These are phyloP conservation scores for Dynastes maya DNA, from an alignment of 2,888 invertebrate genomes.

Conservation along the genomic window DNA sequence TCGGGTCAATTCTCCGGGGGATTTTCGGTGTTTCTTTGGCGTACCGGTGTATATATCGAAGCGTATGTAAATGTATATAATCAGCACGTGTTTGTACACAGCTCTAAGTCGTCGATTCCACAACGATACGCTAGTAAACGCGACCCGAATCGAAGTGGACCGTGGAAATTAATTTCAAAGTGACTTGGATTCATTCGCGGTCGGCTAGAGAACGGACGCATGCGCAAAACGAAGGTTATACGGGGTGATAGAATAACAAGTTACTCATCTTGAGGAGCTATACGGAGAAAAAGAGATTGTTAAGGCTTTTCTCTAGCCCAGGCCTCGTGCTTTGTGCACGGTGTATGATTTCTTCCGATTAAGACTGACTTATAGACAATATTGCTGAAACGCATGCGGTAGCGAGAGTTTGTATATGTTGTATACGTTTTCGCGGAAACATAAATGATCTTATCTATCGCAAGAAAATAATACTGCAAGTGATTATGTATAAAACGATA, in stretches of 20 bases:
- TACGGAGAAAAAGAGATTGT: too few relatives aligned
- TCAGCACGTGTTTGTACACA: conserved; percentile 14
- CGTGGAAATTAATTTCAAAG: not conserved
- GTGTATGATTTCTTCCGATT: too few relatives aligned
- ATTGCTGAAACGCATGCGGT: too few relatives aligned
- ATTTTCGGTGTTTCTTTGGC: conserved; percentile 3
- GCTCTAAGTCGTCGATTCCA: not conserved
- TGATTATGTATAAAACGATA: too few relatives aligned
- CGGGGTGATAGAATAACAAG: not conserved
- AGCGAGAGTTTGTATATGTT: too few relatives aligned
- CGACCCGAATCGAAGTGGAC: conserved; percentile 9
- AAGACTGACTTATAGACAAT: too few relatives aligned
- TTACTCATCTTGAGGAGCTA: too few relatives aligned
- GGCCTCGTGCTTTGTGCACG: too few relatives aligned
- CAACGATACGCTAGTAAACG: conserved; percentile 28
- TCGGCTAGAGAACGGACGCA: not conserved
- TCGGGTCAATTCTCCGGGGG: not conserved
- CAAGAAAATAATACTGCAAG: too few relatives aligned
- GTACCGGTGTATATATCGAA: conserved; percentile 28
- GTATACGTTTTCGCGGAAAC: too few relatives aligned
- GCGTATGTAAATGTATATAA: not conserved
- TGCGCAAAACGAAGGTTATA: not conserved
- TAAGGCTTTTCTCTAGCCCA: too few relatives aligned
- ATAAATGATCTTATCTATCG: too few relatives aligned
- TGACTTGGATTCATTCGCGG: not conserved